Evolutionary conservation across 2,888 invertebrate genomes (phyloP), one percentile per base, ranked within the genome.

Genomic region (Eristalis arbustorum): DNA sequence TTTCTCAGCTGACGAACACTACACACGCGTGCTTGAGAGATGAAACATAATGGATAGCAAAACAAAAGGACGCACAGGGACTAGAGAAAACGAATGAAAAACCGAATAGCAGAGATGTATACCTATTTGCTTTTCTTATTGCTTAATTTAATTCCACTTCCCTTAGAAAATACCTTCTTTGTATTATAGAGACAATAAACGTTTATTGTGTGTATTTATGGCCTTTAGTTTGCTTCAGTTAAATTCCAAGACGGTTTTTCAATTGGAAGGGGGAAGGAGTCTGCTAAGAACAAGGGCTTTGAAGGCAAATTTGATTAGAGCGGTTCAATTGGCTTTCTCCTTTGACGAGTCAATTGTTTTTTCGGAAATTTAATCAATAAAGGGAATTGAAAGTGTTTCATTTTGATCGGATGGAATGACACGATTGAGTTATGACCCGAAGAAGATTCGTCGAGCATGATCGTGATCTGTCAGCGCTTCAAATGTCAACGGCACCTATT

Each of bases 101-200:
- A 59, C 68, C 68, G 49, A 76, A 59, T 67, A 80, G 68, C 76
- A 72, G 73, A 66, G 3, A 22, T 37, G 22, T 61, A 14, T 79
- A 42, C 49, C 3, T 67, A 59, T 22, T 61, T 63, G 72, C 40
- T 63, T 49, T 63, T 49, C 37, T 71, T 49, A 62, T 61, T 71
- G 11, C 80, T 73, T 76, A 75, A 80, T 81, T 81, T 68, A 68
- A 73, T 76, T 84, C 67, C 5, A 23, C 68, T 62, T 59, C 34
- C 18, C 37, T 56, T 62, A 14, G 11, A 31, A 8, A 31, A 31
- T 31, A 31, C 31, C 18, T 37, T 62, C 23, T 22, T 23, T 0
- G 37, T 42, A 42, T 72, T 34, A 2, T 62, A 40, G 56, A 23
- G 64, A 69, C 31, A 34, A 68, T 71, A 34, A 66, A 67, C 56